Evolutionary conservation across 2,888 invertebrate species (phyloP).

Genomic region (Apamea anceps): DNA sequence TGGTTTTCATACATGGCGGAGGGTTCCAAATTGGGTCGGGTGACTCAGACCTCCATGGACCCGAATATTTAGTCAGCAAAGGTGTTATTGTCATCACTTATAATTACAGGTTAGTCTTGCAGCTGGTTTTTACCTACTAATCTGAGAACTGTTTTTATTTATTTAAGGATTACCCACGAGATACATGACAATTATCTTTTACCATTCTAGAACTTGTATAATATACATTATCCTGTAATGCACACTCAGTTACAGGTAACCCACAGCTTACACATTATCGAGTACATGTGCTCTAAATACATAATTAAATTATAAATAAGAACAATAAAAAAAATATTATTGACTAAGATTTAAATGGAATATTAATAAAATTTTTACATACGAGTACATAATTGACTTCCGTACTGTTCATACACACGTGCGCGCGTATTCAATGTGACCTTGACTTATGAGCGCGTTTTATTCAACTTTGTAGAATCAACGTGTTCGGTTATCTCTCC

Average conservation of each 20-base stretch:
- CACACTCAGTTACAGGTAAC: no score
- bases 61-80: conserved; percentile 71
- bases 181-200: no score
- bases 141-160: background rate
- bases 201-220: no score
- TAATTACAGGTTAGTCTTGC: conserved; percentile 70
- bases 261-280: no score
- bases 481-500: conserved; percentile 75
- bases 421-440: background rate
- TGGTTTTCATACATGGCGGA: conserved; percentile 83
- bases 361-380: conserved; percentile 7
- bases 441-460: background rate
- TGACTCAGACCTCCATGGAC: conserved; percentile 70
- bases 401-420: background rate
- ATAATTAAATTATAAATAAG: no score
- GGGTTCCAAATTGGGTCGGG: conserved; percentile 72
- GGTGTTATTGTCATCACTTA: conserved; percentile 73
- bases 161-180: no score
- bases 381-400: background rate
- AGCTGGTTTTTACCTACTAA: background rate
- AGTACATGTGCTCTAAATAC: no score
- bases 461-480: conserved; percentile 48
- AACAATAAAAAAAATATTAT: background rate
- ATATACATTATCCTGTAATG: no score
- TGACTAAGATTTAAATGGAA: background rate